A percentile compares a stretch with the other conserved stretches of the same genome.
Conservation (phyloP, 2,113 vertebrate genomes). For the Kryptolebias marmoratus region DNA sequence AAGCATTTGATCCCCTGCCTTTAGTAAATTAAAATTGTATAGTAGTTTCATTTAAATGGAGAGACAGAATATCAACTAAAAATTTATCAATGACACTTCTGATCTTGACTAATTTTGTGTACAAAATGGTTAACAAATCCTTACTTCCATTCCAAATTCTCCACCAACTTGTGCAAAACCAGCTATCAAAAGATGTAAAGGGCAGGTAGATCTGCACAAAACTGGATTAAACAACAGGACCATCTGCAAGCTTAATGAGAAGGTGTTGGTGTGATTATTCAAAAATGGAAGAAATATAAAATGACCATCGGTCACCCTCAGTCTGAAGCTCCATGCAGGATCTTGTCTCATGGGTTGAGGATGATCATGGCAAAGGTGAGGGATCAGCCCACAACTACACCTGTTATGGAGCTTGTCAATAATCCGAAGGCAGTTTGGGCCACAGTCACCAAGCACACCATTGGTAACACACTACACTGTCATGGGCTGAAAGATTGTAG, state of each 20-base stretch:
- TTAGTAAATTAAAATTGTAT: not conserved
- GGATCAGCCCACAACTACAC: not conserved
- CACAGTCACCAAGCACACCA: not conserved
- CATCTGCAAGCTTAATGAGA: not conserved
- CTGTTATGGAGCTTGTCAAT: not conserved
- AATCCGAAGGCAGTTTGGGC: not conserved
- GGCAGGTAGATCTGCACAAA: not conserved
- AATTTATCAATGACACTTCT: not conserved
- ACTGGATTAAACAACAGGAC: not conserved
- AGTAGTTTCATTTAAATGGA: not conserved
- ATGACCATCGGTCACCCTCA: not conserved
- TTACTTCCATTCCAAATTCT: not conserved
- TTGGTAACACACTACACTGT: not conserved
- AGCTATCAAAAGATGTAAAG: not conserved
- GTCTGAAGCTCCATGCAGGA: too few relatives aligned
- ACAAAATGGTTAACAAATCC: not conserved
- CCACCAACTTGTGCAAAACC: not conserved
- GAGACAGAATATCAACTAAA: not conserved
- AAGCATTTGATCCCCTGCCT: too few relatives aligned
- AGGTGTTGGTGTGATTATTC: not conserved
- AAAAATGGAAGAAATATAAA: not conserved
- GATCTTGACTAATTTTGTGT: not conserved
- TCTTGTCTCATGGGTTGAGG: not conserved
- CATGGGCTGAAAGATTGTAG: not conserved
- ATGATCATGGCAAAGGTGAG: not conserved